Base-by-base conservation (phyloP, 2,888 invertebrate species). In the Nomada goodeniana region DNA sequence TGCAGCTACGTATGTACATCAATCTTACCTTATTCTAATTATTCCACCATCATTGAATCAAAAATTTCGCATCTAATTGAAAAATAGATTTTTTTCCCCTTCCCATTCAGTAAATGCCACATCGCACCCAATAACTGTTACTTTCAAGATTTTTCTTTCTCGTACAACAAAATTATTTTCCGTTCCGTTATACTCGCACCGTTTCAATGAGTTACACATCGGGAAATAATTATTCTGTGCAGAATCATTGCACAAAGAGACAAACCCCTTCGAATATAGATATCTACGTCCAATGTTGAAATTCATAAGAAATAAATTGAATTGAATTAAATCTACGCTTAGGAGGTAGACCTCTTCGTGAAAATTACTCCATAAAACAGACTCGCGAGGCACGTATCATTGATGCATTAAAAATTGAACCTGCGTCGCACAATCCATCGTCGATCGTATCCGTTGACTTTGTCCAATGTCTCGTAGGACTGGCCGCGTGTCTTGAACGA, bases 381-480 rank as follows among this genome's bases (percentile, higher is more conserved):
- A 74, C 61, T 67, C 13, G 15, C 52, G 52, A 61, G 11, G 36
- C 68, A 50, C 7, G 36, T 36, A 9, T 36, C 36, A 36, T 36
- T 36, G 55, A 61, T 9, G 29, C 65, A 52, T 64, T 50, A 60
- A 67, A 80, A 80, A 53, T 68, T 80, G 73, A 78, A 85, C 84
- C 82, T 80, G 90, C 89, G 89, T 85, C 87, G 84, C 76, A 88
- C 87, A 85, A 87, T 87, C 87, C 72, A 65, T 67, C 81, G 73
- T 79, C 80, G 74, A 50, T 59, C 52, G 44, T 78, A 59, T 52
- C 73, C 64, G 88, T 72, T 71, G 69, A 80, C 23, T 50, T 67
- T 63, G 36, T 64, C 63, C 68, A 70, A 50, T 76, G 59, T 60
- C 53, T 20, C 50, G 55, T 87, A 77, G 64, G 57, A 29, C 52